Evolutionary conservation across 2,113 vertebrate species (phyloP).

Genomic region (Trematomus loennbergii): DNA sequence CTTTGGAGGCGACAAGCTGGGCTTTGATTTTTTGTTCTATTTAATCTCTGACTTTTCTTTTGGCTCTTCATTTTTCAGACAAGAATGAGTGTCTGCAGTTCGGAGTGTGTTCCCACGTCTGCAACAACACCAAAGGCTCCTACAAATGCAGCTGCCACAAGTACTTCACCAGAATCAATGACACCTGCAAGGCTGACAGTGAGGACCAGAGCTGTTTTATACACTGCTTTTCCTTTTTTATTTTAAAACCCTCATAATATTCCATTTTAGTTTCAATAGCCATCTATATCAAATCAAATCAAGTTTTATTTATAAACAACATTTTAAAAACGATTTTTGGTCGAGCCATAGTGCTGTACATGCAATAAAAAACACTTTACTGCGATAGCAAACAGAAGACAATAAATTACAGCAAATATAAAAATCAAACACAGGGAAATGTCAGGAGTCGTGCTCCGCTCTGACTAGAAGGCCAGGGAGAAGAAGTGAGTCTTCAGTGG

Average conservation of each 20-base stretch:
- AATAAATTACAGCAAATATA: no score
- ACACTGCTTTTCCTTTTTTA: accelerated
- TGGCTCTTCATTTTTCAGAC: conserved; percentile 79
- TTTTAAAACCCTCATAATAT: background rate
- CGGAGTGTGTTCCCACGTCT: conserved; percentile 93
- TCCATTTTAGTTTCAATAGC: background rate
- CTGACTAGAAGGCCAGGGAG: no score
- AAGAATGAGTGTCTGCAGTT: conserved; percentile 94
- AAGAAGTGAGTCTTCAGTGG: no score
- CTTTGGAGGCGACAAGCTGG: background rate
- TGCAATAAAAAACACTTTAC: no score
- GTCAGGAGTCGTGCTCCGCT: no score
- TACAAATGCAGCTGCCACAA: conserved; percentile 94
- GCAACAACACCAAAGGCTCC: conserved; percentile 97
- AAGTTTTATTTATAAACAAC: no score
- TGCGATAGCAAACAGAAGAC: no score
- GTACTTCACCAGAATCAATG: conserved; percentile 92
- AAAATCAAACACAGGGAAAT: no score
- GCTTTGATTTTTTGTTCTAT: background rate
- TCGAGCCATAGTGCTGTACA: no score
- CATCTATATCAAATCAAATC: background rate
- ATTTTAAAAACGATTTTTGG: no score
- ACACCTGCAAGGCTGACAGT: conserved; percentile 97
- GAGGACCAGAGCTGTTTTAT: conserved; percentile 10
- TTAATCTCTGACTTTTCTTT: background rate